phyloP scores from a whole-genome alignment of 2,888 invertebrate species.

The Drosophila macrospina region DNA sequence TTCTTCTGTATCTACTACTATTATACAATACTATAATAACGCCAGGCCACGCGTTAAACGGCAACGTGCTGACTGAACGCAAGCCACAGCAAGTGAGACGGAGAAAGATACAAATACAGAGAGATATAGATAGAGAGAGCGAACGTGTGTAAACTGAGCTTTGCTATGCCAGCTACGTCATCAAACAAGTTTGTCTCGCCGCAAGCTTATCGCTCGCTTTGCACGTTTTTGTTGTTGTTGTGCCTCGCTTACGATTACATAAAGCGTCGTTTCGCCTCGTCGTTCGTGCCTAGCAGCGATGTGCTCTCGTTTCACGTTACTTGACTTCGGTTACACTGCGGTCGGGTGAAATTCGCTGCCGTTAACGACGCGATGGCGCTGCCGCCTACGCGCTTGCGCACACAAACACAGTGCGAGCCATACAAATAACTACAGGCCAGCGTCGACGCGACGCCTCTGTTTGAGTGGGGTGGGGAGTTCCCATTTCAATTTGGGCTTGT shows the following conservation, averaged over 20 bases:
- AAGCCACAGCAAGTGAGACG: constrained; percentile 24
- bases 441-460: constrained; percentile 18
- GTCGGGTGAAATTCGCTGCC: constrained; percentile 71
- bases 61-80: constrained; percentile 44
- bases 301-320: constrained; percentile 68
- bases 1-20: constrained; percentile 43
- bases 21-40: constrained; percentile 67
- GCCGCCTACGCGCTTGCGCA: constrained; percentile 50
- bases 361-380: constrained; percentile 23
- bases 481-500: constrained; percentile 40
- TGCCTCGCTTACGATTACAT: constrained; percentile 67
- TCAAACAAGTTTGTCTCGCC: constrained; percentile 70
- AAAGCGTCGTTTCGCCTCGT: constrained; percentile 39
- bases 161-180: constrained; percentile 60
- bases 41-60: constrained; percentile 46
- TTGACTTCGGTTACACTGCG: constrained; percentile 47
- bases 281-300: constrained; percentile 37
- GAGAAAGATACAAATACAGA: background rate
- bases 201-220: constrained; percentile 24
- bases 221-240: constrained; percentile 30
- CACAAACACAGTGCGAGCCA: constrained; percentile 20
- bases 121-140: constrained; percentile 20
- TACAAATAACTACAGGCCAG: constrained; percentile 52
- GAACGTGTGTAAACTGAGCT: constrained; percentile 50
- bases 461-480: background rate